A percentile compares a stretch with the other conserved stretches of the same genome.
Conservation (phyloP, 2,797 vertebrate genomes). For the Poeciliopsis infans region DNA sequence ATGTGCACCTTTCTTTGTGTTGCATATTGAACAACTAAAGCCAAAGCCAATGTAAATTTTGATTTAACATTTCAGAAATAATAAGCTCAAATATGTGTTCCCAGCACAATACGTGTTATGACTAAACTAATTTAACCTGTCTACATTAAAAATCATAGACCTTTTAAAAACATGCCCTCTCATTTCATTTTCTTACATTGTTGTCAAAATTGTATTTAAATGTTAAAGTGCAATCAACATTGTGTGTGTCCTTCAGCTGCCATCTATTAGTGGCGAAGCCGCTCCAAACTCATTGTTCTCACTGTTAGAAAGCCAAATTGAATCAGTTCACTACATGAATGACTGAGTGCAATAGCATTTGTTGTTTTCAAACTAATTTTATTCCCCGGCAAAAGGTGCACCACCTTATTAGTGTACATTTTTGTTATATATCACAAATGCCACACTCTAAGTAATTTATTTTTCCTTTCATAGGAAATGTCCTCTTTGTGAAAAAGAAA, state of each 20-base stretch:
- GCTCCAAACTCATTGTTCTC: slow-evolving; percentile 19
- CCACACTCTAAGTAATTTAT: not conserved
- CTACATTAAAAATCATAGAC: slow-evolving; percentile 36
- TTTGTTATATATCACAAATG: slow-evolving; percentile 1
- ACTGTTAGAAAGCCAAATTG: slow-evolving; percentile 17
- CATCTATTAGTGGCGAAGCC: slow-evolving; percentile 25
- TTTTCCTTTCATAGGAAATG: slow-evolving; percentile 1
- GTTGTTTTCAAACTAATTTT: not conserved
- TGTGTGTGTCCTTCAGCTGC: slow-evolving; percentile 21
- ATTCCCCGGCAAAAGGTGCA: slow-evolving; percentile 9
- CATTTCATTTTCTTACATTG: slow-evolving; percentile 49
- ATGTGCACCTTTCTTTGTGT: slow-evolving; percentile 20
- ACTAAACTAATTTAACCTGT: slow-evolving; percentile 52
- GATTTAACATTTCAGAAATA: slow-evolving; percentile 52
- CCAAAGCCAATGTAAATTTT: slow-evolving; percentile 38
- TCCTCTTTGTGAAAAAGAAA: not conserved
- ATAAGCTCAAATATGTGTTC: slow-evolving; percentile 53
- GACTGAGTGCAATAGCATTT: slow-evolving; percentile 2
- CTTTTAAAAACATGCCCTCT: slow-evolving; percentile 43
- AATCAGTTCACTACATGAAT: slow-evolving; percentile 16
- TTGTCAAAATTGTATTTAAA: slow-evolving; percentile 66
- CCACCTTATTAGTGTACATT: not conserved
- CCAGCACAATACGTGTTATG: slow-evolving; percentile 53
- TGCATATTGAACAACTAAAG: slow-evolving; percentile 42
- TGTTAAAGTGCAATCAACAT: slow-evolving; percentile 47